These are phyloP conservation scores for Gymnoscopelus braueri DNA, from an alignment of 2,797 vertebrate genomes.

Conservation along the genomic window DNA sequence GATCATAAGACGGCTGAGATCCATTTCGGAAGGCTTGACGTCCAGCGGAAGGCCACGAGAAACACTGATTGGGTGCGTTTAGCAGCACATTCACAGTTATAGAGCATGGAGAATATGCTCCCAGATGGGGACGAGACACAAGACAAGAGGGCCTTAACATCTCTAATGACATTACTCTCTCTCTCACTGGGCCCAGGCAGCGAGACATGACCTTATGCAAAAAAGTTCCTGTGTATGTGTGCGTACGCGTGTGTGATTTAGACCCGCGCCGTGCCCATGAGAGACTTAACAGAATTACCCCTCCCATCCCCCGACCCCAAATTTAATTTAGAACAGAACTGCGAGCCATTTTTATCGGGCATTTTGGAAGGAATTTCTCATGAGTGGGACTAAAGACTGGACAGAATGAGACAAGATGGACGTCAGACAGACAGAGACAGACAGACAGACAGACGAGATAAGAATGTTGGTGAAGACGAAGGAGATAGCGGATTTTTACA, in stretches of 20 bases:
- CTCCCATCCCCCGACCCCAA: constrained; percentile 27
- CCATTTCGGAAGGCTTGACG: constrained; percentile 13
- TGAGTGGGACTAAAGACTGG: constrained; percentile 34
- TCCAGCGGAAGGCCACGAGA: constrained; percentile 15
- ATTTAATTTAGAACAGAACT: constrained; percentile 75
- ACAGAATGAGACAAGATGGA: constrained; percentile 44
- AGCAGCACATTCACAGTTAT: constrained; percentile 43
- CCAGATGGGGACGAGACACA: constrained; percentile 14
- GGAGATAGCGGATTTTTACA: neutral
- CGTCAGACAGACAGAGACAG: neutral
- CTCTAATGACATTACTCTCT: constrained; percentile 50
- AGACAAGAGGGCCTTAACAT: constrained; percentile 26
- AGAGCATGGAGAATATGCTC: constrained; percentile 24
- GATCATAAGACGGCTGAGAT: constrained; percentile 29
- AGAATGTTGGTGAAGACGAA: neutral
- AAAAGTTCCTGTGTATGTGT: constrained; percentile 11
- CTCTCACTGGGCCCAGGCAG: constrained; percentile 37
- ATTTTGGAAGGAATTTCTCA: constrained; percentile 69
- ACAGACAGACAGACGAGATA: constrained; percentile 5
- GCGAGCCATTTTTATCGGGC: constrained; percentile 63
- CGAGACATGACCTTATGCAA: constrained; percentile 34
- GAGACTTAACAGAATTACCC: constrained; percentile 69
- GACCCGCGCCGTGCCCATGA: constrained; percentile 34
- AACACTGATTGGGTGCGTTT: constrained; percentile 45
- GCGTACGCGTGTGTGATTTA: constrained; percentile 22